Evolutionary conservation across 2,797 vertebrate species (phyloP), one percentile per base, ranked within the genome.

Genomic region (Clarias platycephalus): DNA sequence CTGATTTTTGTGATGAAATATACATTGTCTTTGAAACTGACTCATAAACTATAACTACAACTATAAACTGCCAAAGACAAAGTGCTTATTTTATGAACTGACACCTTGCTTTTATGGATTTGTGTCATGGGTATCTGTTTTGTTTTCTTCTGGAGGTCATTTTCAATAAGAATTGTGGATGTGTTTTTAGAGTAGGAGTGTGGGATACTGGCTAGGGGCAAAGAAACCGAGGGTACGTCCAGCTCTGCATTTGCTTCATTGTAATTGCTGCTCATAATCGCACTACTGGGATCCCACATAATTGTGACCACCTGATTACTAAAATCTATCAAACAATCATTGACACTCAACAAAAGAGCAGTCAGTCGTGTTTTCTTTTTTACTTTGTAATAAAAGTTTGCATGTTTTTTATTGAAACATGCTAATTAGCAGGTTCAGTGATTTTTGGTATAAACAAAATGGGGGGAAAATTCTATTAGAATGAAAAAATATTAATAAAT

Each of bases 21-120:
- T 24, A 31, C 13, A 85, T 75, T 18, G 75, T 62, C 49, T 75
- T 66, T 66, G 60, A 49, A 77, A 49, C n/a, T 76, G 53, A 76
- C 6, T 37, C n/a, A n/a, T n/a, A n/a, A 49, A 68, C 74, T 80
- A 53, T 5, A 80, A 26, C n/a, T n/a, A n/a, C n/a, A 49, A 68
- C 74, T 80, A 53, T 5, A 80, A 26, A 72, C 28, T 15, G 26
- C 26, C 22, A 58, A 57, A 18, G n/a, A n/a, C 26, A 80, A 75
- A 55, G 15, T 12, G 68, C 49, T n/a, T 7, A 62, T 84, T 84
- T 28, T 55, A 26, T 75, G 53, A 57, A 28, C 44, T 26, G 49
- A 34, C 28, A 20, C 1, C 26, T 31, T 34, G 16, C 34, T 62
- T 64, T 62, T 31, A 62, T n/a, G 57, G 13, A 71, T 79, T 22